phyloP scores from a whole-genome alignment of 53 echinoderm and acorn worm genomes.

The Luidia sarsii region DNA sequence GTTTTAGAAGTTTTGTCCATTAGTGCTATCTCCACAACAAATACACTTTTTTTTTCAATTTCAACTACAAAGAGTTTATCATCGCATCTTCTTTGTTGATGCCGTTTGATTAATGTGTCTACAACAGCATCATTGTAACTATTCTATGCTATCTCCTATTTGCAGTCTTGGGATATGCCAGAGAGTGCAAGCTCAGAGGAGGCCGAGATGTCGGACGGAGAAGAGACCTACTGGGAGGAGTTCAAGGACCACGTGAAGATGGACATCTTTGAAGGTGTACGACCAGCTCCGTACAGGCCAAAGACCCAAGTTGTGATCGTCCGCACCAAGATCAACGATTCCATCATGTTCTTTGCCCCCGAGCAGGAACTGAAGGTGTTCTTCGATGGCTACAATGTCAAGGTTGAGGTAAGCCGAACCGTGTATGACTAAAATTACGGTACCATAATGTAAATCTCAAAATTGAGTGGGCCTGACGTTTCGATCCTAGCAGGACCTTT shows the following conservation, averaged over 20 bases:
- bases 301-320: slow-evolving; percentile 47
- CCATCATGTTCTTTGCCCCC: slow-evolving; percentile 48
- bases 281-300: slow-evolving; percentile 6
- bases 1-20: no score
- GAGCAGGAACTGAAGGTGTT: slow-evolving; percentile 59
- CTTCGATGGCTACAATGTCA: slow-evolving; percentile 57
- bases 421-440: no score
- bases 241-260: slow-evolving; percentile 35
- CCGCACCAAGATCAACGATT: slow-evolving; percentile 30
- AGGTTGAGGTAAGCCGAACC: slow-evolving; percentile 62
- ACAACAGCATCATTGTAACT: no score
- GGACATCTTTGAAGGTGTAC: slow-evolving; percentile 18
- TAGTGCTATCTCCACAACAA: no score
- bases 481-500: no score
- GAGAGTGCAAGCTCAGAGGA: slow-evolving; percentile 45
- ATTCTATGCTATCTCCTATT: no score
- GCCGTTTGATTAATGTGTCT: no score
- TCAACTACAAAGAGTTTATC: no score
- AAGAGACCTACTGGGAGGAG: slow-evolving; percentile 15
- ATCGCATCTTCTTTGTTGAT: no score
- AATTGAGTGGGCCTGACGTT: no score
- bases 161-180: slow-evolving; percentile 11
- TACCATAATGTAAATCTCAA: no score
- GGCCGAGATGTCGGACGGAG: slow-evolving; percentile 12
- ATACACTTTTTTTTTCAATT: no score